These are phyloP conservation scores for Benitochromis conjunctus DNA, from an alignment of 2,113 vertebrate genomes.

Conservation along the genomic window DNA sequence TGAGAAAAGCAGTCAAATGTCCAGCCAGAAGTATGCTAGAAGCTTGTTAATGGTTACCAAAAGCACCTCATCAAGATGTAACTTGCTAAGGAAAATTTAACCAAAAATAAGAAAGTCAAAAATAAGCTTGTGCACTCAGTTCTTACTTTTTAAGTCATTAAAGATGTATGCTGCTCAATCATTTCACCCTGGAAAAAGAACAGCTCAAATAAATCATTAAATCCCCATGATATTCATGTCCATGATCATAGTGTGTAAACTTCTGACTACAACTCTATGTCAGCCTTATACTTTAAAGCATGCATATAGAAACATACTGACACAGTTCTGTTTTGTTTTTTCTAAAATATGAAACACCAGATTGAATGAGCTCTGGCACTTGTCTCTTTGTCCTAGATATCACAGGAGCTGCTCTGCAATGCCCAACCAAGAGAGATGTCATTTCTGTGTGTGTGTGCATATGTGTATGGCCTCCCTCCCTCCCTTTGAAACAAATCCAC, in stretches of 20 bases:
- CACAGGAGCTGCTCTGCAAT: slow-evolving; percentile 26
- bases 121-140: neutral
- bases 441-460: slow-evolving; percentile 1
- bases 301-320: neutral
- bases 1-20: neutral
- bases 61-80: neutral
- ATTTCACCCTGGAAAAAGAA: neutral
- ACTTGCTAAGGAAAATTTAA: neutral
- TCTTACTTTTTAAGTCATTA: neutral
- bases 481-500: slow-evolving; percentile 50
- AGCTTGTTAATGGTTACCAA: neutral
- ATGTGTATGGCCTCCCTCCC: neutral
- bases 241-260: neutral
- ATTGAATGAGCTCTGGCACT: slow-evolving; percentile 12
- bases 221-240: neutral
- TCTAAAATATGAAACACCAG: neutral
- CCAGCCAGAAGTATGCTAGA: neutral
- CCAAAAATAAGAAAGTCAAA: neutral
- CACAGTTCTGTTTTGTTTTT: neutral
- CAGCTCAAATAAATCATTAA: neutral
- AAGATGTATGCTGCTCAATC: neutral
- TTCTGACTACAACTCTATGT: neutral
- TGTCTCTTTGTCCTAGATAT: slow-evolving; percentile 36
- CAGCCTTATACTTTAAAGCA: neutral
- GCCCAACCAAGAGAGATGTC: slow-evolving; percentile 16